Percentiles rank a stretch among this genome's conserved stretches.
Evolutionary conservation across 2,113 vertebrate species (phyloP).

Genomic region (Clarias batrachus): DNA sequence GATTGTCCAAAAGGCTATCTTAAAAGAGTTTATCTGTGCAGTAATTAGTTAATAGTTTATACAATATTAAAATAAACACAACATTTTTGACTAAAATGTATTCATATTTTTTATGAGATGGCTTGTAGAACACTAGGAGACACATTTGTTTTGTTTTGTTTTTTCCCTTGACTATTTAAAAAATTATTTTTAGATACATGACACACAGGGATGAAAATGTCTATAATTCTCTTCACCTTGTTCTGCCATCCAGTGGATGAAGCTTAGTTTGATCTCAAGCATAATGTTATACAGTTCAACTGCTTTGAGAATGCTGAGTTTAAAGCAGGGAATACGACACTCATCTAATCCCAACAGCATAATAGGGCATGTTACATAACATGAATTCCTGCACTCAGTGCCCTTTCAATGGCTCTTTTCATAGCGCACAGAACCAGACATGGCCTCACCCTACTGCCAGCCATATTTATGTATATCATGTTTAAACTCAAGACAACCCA

Average conservation of each 20-base stretch:
- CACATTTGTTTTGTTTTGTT: not conserved
- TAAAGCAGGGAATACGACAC: slow-evolving; percentile 55
- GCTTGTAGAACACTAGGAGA: not conserved
- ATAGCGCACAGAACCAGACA: slow-evolving; percentile 55
- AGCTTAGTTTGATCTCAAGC: not conserved
- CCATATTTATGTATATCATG: slow-evolving; percentile 69
- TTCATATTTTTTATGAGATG: not conserved
- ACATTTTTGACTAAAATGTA: not conserved
- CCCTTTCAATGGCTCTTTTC: slow-evolving; percentile 64
- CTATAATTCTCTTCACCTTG: not conserved
- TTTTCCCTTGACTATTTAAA: not conserved
- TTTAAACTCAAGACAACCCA: slow-evolving; percentile 64
- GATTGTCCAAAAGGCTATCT: not conserved
- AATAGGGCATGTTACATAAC: slow-evolving; percentile 67
- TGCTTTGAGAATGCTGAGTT: slow-evolving; percentile 47
- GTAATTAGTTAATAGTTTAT: not conserved
- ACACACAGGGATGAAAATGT: not conserved
- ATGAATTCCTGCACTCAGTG: slow-evolving; percentile 60
- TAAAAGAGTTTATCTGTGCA: not conserved
- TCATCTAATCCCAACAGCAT: slow-evolving; percentile 61
- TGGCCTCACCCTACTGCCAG: slow-evolving; percentile 46
- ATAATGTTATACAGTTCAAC: not conserved
- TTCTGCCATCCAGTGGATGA: not conserved
- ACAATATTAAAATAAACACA: not conserved
- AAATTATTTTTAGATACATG: not conserved